Evolutionary conservation across 2,797 vertebrate species (phyloP).

Genomic region (Ibycter americanus): DNA sequence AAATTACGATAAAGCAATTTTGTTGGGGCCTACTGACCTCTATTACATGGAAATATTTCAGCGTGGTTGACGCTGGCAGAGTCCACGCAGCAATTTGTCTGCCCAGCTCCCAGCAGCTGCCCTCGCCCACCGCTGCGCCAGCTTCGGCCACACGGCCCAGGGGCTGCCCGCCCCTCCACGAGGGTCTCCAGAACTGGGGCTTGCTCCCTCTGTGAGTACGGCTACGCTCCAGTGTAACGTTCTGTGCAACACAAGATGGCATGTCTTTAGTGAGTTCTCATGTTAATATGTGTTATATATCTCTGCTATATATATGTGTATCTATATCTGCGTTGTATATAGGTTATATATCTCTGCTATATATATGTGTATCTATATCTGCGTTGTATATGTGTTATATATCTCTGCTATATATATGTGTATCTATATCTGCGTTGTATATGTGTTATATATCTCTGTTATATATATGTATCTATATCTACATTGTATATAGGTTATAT

Average conservation of each 20-base stretch:
- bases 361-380: no score
- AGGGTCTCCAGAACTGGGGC: background rate
- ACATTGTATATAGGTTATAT: background rate
- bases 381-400: no score
- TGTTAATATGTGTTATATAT: no score
- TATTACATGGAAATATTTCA: background rate
- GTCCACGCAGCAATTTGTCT: background rate
- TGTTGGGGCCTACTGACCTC: background rate
- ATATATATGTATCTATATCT: no score
- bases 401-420: no score
- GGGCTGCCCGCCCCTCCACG: rapidly evolving
- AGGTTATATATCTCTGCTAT: no score
- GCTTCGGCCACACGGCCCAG: background rate
- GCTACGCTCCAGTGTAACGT: rapidly evolving
- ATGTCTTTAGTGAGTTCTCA: background rate
- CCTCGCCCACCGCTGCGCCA: background rate
- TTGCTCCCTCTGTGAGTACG: background rate
- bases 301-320: no score
- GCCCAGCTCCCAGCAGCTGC: background rate
- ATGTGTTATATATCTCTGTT: no score
- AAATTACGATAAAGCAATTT: background rate
- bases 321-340: no score
- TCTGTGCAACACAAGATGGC: background rate
- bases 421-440: no score
- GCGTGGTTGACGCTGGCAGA: background rate